These are phyloP conservation scores for Acronicta psi DNA, from an alignment of 2,888 invertebrate genomes.

Conservation along the genomic window DNA sequence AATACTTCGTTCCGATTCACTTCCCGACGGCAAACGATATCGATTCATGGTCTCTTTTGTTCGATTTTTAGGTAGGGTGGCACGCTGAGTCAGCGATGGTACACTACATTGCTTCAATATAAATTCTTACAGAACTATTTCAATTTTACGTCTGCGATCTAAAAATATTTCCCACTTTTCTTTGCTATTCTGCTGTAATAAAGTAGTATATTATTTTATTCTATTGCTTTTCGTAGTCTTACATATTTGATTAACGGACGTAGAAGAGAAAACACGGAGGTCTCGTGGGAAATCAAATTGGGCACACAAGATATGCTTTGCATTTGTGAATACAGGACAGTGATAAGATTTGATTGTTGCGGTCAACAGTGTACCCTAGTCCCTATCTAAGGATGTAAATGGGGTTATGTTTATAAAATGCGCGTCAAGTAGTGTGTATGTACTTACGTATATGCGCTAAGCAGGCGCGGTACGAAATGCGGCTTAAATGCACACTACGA, in stretches of 20 bases:
- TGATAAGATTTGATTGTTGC: conserved; percentile 33
- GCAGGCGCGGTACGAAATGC: conserved; percentile 59
- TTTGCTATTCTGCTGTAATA: conserved; percentile 30
- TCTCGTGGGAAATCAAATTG: conserved; percentile 47
- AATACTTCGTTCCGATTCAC: conserved; percentile 74
- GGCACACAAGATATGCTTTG: conserved; percentile 35
- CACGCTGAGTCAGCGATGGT: conserved; percentile 35
- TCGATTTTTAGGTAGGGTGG: conserved; percentile 33
- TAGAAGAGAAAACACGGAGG: conserved; percentile 26
- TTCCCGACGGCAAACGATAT: conserved; percentile 63
- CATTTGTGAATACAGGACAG: conserved; percentile 26
- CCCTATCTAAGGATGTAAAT: conserved; percentile 12
- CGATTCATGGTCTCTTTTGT: conserved; percentile 48
- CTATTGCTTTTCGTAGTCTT: conserved; percentile 25
- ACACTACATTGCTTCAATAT: conserved; percentile 42
- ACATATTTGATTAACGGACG: conserved; percentile 44
- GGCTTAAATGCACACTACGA: conserved; percentile 62
- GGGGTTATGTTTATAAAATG: conserved; percentile 28
- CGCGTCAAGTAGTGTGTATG: conserved; percentile 22
- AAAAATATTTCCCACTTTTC: conserved; percentile 40
- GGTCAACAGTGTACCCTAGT: conserved; percentile 7
- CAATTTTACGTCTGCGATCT: conserved; percentile 42
- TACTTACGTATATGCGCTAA: not conserved
- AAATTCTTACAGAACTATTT: conserved; percentile 53
- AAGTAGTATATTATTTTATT: conserved; percentile 24